These are phyloP conservation scores for Eonycteris spelaea DNA, from an alignment of 2,113 vertebrate genomes.

Conservation along the genomic window DNA sequence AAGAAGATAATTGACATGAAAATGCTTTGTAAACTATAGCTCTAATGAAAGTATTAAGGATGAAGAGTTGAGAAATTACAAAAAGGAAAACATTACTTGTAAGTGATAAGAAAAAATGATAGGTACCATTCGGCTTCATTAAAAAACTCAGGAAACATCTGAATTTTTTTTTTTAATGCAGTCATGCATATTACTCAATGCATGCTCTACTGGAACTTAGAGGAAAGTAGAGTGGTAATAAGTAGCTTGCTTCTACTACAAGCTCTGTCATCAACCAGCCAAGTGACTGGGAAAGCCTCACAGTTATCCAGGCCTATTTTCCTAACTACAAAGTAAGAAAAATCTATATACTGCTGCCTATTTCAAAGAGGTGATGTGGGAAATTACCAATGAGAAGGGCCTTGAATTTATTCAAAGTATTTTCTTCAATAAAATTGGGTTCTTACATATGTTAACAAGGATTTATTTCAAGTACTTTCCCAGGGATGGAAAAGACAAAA, in stretches of 20 bases:
- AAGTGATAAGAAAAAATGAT: background rate
- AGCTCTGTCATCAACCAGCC: background rate
- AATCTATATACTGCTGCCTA: background rate
- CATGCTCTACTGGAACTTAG: background rate
- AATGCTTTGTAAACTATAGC: background rate
- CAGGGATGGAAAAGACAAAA: background rate
- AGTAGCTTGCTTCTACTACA: background rate
- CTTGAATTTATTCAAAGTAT: slow-evolving; percentile 21
- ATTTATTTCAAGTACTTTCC: background rate
- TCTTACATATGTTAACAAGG: background rate
- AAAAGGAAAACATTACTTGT: background rate
- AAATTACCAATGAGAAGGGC: background rate
- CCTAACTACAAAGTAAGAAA: background rate
- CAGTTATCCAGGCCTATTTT: background rate
- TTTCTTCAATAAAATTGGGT: background rate
- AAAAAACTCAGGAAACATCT: background rate
- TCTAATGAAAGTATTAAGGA: background rate
- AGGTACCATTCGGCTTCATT: background rate
- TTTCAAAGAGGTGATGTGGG: background rate
- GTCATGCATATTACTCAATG: background rate
- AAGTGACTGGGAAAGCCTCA: background rate
- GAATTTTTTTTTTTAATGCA: background rate
- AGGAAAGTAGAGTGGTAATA: background rate
- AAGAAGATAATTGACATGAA: background rate
- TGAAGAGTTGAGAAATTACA: background rate